Evolutionary conservation across 2,888 invertebrate species (phyloP), one percentile per base, ranked within the genome.

Genomic region (Apocheima hispidaria): DNA sequence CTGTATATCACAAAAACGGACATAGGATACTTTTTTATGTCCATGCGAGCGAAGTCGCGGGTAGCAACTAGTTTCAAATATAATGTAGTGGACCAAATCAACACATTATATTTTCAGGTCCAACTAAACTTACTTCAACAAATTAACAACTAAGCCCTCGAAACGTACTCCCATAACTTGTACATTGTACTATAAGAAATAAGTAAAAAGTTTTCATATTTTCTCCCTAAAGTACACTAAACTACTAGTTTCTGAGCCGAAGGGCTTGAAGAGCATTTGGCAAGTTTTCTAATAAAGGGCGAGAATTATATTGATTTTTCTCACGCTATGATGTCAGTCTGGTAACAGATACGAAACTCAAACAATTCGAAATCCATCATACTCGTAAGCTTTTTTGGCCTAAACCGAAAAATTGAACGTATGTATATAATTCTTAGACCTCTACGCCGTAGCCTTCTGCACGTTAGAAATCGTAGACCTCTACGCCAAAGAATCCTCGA

Each of bases 201-300:
- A 54, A 68, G 38, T 23, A 35, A 44, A 50, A 69, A 69, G 51
- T 66, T 63, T 60, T 58, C 33, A 61, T 66, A 61, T 65, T 66
- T 65, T 65, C 60, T 50, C 58, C 21, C 65, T 51, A 52, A 63
- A 60, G 54, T 60, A 49, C 33, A 60, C 63, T 63, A 60, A 57
- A 54, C 57, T 53, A 51, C 51, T 55, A 58, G 59, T 60, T 65
- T 53, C 51, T 59, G 60, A 46, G 41, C 56, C 53, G 28, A 56
- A 59, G 58, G 60, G 49, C 57, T 65, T 53, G 55, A 64, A 50
- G 71, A 71, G 60, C 68, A 54, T 70, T 70, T 58, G 51, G 55
- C 59, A 81, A 78, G 69, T 81, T 81, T 77, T 59, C 63, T 70
- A 74, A 78, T 77, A 75, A 72, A 71, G 64, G 63, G 61, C 65